Conservation (phyloP, 2,888 invertebrate genomes). For the Agrotis clavis region DNA sequence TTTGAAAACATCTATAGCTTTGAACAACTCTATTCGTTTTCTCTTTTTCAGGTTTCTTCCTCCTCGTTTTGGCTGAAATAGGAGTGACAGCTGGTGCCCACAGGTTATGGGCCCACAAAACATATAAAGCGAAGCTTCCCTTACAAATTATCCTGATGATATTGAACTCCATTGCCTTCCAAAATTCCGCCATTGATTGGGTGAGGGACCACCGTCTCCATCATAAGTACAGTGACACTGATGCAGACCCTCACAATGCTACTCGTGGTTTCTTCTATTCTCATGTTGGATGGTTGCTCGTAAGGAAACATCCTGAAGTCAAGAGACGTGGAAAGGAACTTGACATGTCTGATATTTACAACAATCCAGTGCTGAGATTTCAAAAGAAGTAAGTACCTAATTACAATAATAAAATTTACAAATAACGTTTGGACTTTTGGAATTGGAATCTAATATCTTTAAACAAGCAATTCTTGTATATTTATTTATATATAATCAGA, state of each 20-base stretch:
- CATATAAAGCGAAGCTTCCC: slow-evolving; percentile 75
- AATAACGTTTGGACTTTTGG: too few species aligned
- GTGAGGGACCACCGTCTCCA: slow-evolving; percentile 92
- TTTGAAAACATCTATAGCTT: too few species aligned
- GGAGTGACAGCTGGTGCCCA: slow-evolving; percentile 77
- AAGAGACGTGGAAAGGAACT: slow-evolving; percentile 93
- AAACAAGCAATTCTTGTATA: too few species aligned
- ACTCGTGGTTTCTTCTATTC: slow-evolving; percentile 95
- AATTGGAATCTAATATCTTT: too few species aligned
- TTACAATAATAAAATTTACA: too few species aligned
- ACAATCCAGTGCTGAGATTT: slow-evolving; percentile 93
- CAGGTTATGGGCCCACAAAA: slow-evolving; percentile 74
- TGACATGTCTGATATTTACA: slow-evolving; percentile 93
- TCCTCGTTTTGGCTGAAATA: slow-evolving; percentile 66
- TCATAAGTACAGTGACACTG: slow-evolving; percentile 92
- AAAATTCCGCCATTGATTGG: slow-evolving; percentile 91
- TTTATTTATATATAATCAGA: too few species aligned
- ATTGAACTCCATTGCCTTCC: slow-evolving; percentile 73
- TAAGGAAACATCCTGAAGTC: slow-evolving; percentile 94
- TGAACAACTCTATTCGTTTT: background rate
- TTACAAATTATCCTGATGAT: slow-evolving; percentile 75
- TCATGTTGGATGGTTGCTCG: slow-evolving; percentile 96
- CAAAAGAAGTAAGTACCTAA: slow-evolving; percentile 92
- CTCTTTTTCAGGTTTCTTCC: slow-evolving; percentile 50
- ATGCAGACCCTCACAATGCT: slow-evolving; percentile 93